These are phyloP conservation scores for Pelagia noctiluca DNA, from an alignment of 30 jellyfish, hydroid and myxozoan genomes.

Conservation along the genomic window DNA sequence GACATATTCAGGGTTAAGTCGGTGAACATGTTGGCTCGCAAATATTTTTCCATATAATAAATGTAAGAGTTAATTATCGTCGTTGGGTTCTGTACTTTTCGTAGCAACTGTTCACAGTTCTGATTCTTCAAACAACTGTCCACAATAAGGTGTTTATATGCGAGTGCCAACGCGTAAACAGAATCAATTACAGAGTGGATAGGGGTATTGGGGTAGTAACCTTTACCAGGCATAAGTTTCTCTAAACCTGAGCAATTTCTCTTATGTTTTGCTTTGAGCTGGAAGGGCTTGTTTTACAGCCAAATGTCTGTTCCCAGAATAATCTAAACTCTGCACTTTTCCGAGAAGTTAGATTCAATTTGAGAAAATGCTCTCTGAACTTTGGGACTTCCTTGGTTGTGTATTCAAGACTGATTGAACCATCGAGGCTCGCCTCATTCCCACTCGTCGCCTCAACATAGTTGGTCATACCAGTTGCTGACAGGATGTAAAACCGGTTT, in stretches of 20 bases:
- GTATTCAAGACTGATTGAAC: slow-evolving; percentile 70
- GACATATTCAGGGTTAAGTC: slow-evolving; percentile 76
- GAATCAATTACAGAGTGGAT: slow-evolving; percentile 81
- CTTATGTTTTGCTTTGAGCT: no score
- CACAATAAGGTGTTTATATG: slow-evolving; percentile 42
- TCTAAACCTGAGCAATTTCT: slow-evolving; percentile 76
- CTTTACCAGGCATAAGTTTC: slow-evolving; percentile 68
- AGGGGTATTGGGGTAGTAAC: slow-evolving; percentile 86
- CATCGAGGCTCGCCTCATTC: slow-evolving; percentile 63
- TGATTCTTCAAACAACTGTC: slow-evolving; percentile 12
- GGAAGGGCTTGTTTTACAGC: no score
- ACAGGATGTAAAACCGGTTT: slow-evolving; percentile 58
- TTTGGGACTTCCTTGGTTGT: slow-evolving; percentile 41
- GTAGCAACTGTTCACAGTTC: slow-evolving; percentile 31
- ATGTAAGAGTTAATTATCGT: slow-evolving; percentile 26
- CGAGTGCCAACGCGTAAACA: slow-evolving; percentile 76
- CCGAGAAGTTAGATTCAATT: slow-evolving; percentile 47
- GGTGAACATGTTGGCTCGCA: slow-evolving; percentile 62
- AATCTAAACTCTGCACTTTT: slow-evolving; percentile 6
- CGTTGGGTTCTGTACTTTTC: no score
- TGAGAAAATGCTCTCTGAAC: slow-evolving; percentile 65
- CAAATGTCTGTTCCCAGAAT: slow-evolving; percentile 83
- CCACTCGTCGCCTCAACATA: slow-evolving; percentile 73
- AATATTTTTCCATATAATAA: neutral
- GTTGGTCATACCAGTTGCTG: slow-evolving; percentile 80